These are phyloP conservation scores for Pantherophis guttatus DNA, from an alignment of 2,113 vertebrate species.

Conservation along the genomic window DNA sequence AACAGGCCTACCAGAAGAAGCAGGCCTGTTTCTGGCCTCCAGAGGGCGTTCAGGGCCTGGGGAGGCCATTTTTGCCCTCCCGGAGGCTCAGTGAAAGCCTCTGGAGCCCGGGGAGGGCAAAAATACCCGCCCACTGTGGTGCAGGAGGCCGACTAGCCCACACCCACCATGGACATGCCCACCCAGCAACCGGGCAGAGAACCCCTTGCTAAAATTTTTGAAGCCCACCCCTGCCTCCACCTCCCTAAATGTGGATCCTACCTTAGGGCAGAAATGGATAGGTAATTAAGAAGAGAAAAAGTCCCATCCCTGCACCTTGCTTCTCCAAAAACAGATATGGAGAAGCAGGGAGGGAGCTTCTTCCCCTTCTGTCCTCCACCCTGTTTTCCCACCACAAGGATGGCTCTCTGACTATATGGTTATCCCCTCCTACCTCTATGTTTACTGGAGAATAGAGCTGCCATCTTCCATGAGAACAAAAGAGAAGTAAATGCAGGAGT, in stretches of 20 bases:
- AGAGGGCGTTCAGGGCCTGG: too few relatives aligned
- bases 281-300: background rate
- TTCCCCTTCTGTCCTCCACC: background rate
- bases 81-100: too few relatives aligned
- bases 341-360: background rate
- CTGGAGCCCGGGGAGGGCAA: too few relatives aligned
- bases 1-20: too few relatives aligned
- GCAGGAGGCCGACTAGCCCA: too few relatives aligned
- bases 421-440: background rate
- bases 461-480: background rate
- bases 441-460: background rate
- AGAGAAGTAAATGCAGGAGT: background rate
- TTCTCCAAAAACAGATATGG: background rate
- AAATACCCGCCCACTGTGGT: too few relatives aligned
- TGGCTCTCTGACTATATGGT: background rate
- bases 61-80: too few relatives aligned
- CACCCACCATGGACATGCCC: too few relatives aligned
- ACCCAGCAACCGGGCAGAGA: too few relatives aligned
- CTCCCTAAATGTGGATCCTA: background rate
- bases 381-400: background rate
- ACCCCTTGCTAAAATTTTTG: too few relatives aligned
- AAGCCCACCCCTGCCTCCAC: background rate
- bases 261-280: background rate
- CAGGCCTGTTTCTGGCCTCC: too few relatives aligned
- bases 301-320: background rate